Conservation (phyloP, 1,140 invertebrate species). For the Pachypsylla venusta region DNA sequence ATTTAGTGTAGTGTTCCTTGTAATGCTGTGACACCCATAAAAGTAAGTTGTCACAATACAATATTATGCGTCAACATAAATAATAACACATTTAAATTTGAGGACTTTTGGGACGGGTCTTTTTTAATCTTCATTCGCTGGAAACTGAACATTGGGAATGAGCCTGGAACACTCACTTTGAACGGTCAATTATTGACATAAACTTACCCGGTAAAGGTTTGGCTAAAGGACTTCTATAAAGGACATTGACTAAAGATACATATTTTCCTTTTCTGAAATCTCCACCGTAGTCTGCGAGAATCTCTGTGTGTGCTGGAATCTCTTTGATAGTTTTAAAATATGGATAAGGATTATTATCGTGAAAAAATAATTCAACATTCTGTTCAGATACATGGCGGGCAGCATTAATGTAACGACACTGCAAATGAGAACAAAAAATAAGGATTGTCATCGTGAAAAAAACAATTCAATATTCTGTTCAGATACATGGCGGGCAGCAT, state of each 20-base stretch:
- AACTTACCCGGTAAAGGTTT: background rate
- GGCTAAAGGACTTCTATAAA: background rate
- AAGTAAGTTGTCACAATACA: no score
- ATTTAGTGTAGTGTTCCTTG: no score
- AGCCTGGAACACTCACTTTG: no score
- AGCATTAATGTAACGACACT: slow-evolving; percentile 1
- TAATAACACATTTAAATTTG: no score
- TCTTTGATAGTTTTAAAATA: background rate
- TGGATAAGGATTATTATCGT: background rate
- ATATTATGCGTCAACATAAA: no score
- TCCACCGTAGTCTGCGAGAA: background rate
- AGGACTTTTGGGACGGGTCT: no score
- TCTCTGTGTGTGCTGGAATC: background rate
- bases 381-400: background rate
- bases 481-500: background rate
- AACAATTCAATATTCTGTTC: background rate
- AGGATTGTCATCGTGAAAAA: background rate
- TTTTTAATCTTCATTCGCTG: no score
- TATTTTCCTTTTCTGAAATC: slow-evolving; percentile 9
- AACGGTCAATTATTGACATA: no score
- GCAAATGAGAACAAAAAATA: no score
- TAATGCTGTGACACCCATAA: no score
- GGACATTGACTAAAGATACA: background rate
- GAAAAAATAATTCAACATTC: background rate
- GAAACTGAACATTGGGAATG: no score